Conservation (phyloP, 37 sponge, comb jelly and placozoan species). For the Dysidea cf. avara region DNA sequence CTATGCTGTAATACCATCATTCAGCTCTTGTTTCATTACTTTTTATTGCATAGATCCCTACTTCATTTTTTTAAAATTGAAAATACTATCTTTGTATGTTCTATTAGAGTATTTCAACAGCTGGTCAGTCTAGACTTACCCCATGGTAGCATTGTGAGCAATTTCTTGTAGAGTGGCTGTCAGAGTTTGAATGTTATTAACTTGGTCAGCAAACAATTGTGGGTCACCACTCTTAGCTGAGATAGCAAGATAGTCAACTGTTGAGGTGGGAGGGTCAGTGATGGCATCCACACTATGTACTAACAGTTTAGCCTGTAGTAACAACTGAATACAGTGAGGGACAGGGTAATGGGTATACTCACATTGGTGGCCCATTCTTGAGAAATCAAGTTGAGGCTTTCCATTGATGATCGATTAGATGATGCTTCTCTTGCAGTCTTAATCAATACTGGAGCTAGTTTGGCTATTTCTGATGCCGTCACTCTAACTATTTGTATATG, state of each 20-base stretch:
- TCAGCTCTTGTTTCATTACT: too few relatives aligned
- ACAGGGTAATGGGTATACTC: neutral
- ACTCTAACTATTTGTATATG: conserved; percentile 42
- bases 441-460: conserved; percentile 62
- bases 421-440: conserved; percentile 44
- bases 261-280: conserved; percentile 42
- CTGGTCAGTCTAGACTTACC: conserved; percentile 34
- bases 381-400: conserved; percentile 52
- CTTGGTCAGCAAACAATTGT: conserved; percentile 44
- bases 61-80: neutral
- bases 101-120: neutral
- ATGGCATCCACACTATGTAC: conserved; percentile 64
- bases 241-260: conserved; percentile 59
- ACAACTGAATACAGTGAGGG: too few relatives aligned
- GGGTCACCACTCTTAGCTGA: conserved; percentile 58
- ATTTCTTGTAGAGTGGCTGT: conserved; percentile 40
- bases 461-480: conserved; percentile 37
- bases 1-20: too few relatives aligned
- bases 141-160: conserved; percentile 47
- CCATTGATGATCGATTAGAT: neutral
- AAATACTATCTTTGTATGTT: neutral
- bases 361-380: conserved; percentile 89
- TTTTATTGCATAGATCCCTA: too few relatives aligned
- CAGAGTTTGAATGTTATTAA: conserved; percentile 21
- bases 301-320: conserved; percentile 47